Evolutionary conservation across 2,113 vertebrate species (phyloP), one percentile per base, ranked within the genome.

Genomic region (Vulpes ferrilata): DNA sequence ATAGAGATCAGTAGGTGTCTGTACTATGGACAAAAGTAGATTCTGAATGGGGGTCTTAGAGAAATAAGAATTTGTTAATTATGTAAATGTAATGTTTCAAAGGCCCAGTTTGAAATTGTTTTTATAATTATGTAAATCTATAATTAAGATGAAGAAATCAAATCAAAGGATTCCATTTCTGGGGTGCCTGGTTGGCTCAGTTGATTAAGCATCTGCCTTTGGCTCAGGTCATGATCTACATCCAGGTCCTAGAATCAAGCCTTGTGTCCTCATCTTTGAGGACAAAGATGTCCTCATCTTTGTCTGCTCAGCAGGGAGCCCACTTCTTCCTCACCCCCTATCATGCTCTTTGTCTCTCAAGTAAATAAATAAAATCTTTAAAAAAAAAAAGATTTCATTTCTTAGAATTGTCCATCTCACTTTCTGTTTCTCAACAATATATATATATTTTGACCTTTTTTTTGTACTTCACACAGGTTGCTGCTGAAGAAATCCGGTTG

Each of bases 401-500:
- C 76, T 78, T 92, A 95, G 38, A 80, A 65, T 76, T 84, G 38
- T 67, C 48, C 78, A 0, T 82, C 23, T 92, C 7, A 55, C 25
- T 67, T 91, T 6, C 20, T 73, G 25, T 78, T 90, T 96, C 9
- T 83, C 30, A 93, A 48, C 2, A 91, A 32, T 55, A 69, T 32
- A 43, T 79, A 2, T 78, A 48, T 57, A 53, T 91, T 94, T 59
- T 69, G 35, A 43, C 43, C 43, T 43, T 60, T 55, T 51, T 84
- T 64, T 71, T 5, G 62, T 95, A 0, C 93, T 98, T 69, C 1
- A 48, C 90, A 11, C 98, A 99, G 99, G 97, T 99, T 99, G 90
- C 96, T 99, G 93, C 88, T 99, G 98, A 99, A 99, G 98, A 99
- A 99, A 96, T 99, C 99, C 10, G 99, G 99, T 16, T 99, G 99